Base-by-base conservation (phyloP, 2,888 invertebrate genomes). In the Dorcus parallelipipedus region DNA sequence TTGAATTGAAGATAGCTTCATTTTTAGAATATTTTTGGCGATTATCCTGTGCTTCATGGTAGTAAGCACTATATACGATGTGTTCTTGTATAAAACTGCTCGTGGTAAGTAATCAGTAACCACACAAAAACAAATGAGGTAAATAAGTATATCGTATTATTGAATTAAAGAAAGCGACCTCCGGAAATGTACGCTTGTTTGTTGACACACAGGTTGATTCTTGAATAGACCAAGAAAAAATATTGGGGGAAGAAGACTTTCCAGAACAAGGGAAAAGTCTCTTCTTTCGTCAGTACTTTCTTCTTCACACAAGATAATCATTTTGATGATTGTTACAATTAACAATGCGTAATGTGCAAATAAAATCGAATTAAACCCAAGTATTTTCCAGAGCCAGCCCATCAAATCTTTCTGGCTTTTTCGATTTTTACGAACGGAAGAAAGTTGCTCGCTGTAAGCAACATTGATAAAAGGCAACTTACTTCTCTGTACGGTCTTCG, bases 401-500 rank as follows among this genome's bases (percentile, higher is more conserved):
- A 64, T 56, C 52, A 56, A 17, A 8, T 66, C 20, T 49, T 65
- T n/a, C 47, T 63, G 14, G 64, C 67, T 2, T 81, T 81, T 66
- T 81, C 81, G 0, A 57, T 78, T 0, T 78, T 77, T 57, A 78
- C 78, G 0, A 81, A 81, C 62, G 78, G 77, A 0, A 68, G 70
- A 2, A 74, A 78, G 2, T 69, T 80, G 42, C 63, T 80, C 5
- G 70, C 70, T 0, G 76, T 71, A 39, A 66, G 71, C 1, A 69
- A 71, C 6, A 67, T 72, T 2, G 67, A 78, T 1, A 33, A 33
- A 33, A 76, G 74, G 2, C 70, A 78, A 0, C 56, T 81, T 9
- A 74, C 76, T 38, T 80, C 80, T 58, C 62, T 81, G 6, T 77
- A 81, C 55, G 81, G 81, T 5, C 74, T 81, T 45, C 69, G 80